Percentiles rank a stretch among this genome's conserved stretches.
phyloP scores from a whole-genome alignment of 2,797 vertebrate genomes.

The Acanthurus leucopareius region DNA sequence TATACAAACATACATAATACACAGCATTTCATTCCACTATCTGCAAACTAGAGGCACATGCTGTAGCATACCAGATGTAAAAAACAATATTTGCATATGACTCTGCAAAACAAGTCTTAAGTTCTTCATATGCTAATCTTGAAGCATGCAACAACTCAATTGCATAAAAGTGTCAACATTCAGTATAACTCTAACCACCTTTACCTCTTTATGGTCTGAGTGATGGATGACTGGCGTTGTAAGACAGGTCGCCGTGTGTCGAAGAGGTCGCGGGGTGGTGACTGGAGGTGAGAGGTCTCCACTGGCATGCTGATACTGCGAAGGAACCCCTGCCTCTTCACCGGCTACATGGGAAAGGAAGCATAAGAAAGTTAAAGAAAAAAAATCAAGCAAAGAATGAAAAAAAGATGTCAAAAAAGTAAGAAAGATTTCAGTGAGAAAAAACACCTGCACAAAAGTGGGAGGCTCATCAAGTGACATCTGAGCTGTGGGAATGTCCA shows the following conservation, averaged over 20 bases:
- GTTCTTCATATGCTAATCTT: slow-evolving; percentile 7
- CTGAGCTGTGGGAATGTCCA: slow-evolving; percentile 92
- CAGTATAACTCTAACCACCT: background rate
- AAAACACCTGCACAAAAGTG: slow-evolving; percentile 89
- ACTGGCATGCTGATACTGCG: slow-evolving; percentile 97
- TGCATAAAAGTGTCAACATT: background rate
- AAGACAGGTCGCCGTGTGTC: slow-evolving; percentile 89
- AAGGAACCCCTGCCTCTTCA: slow-evolving; percentile 91
- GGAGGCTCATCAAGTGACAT: slow-evolving; percentile 89
- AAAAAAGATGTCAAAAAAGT: slow-evolving; percentile 14
- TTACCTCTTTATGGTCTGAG: slow-evolving; percentile 98
- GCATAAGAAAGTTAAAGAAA: background rate
- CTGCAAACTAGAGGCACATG: background rate
- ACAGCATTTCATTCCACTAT: slow-evolving; percentile 11
- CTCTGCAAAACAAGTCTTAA: background rate
- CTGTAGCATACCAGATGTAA: background rate
- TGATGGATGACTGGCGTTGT: slow-evolving; percentile 96
- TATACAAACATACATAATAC: slow-evolving; percentile 4
- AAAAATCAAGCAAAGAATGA: background rate
- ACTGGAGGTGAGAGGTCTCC: slow-evolving; percentile 88
- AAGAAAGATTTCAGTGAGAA: background rate
- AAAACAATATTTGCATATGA: background rate
- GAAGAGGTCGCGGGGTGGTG: slow-evolving; percentile 86
- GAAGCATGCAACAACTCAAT: slow-evolving; percentile 3
- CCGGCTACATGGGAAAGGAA: slow-evolving; percentile 78